Base-by-base conservation (phyloP, 2,113 vertebrate species). In the Kryptolebias marmoratus region DNA sequence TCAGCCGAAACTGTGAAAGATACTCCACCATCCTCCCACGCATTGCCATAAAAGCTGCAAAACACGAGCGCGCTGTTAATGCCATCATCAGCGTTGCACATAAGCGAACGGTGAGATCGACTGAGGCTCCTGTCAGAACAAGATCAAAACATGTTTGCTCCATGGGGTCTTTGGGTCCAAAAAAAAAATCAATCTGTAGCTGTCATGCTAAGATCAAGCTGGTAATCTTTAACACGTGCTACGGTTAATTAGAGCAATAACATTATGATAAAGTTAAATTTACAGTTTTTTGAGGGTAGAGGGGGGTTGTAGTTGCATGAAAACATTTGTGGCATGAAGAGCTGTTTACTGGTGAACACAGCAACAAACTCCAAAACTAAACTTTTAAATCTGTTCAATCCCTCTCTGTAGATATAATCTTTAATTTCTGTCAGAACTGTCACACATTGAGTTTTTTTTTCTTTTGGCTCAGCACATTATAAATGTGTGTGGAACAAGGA, bases 381-480 rank as follows among this genome's bases (percentile, higher is more conserved):
- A 78, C 79, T 45, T 71, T 36, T 75, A 50, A 82, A 65, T 68
- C 76, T 27, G n/a, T 73, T 73, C 79, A 86, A 85, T 83, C 83
- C 78, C 52, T 71, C 22, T 1, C 0, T 49, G 62, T 11, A 9
- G 64, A 57, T 63, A 27, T 18, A 61, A 32, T 44, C 27, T 55
- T 63, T 15, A 42, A 44, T 30, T 64, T 48, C 10, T 50, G 13
- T 66, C 18, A 18, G 22, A 14, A 14, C 3, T 18, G 15, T 60
- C 62, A 64, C 49, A 57, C 47, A 50, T 22, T 57, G 0, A 10
- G 4, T 42, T 42, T 42, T 14, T 1, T 10, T 66, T 61, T 32
- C 13, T 39, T 36, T 36, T 18, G 54, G 39, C 60, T 54, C 15
- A 53, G 52, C 13, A 48, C 39, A 47, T 68, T 22, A 45, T 42